A percentile compares a stretch with the other conserved stretches of the same genome.
Evolutionary conservation across 2,113 vertebrate genomes (phyloP).

Genomic region (Melanerpes aurifrons): DNA sequence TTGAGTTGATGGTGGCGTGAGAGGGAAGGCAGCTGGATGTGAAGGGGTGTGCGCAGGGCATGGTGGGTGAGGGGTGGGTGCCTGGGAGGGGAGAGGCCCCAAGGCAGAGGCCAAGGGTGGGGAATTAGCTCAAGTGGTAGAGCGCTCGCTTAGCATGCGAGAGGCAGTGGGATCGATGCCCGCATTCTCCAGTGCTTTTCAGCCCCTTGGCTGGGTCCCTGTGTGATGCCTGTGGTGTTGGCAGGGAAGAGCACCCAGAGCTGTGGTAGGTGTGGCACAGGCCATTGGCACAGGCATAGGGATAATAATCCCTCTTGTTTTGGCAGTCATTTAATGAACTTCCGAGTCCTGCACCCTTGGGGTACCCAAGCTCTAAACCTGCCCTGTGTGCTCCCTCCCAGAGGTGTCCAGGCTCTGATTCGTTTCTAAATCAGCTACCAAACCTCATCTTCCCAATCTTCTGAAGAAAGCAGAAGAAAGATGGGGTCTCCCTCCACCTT

Average conservation of each 20-base stretch:
- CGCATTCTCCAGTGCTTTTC: not conserved
- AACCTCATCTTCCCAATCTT: rapidly evolving
- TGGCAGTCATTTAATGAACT: rapidly evolving
- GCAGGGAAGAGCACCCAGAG: not conserved
- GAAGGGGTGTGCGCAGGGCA: no score
- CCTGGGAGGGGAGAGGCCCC: not conserved
- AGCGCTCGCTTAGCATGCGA: constrained; percentile 60
- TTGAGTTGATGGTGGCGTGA: not conserved
- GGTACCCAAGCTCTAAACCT: not conserved
- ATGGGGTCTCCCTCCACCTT: rapidly evolving
- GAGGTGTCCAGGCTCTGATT: rapidly evolving
- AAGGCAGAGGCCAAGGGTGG: not conserved
- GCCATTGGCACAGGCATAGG: rapidly evolving
- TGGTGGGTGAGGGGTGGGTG: not conserved
- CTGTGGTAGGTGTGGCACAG: rapidly evolving
- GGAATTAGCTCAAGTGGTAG: constrained; percentile 38
- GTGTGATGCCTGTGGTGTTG: not conserved
- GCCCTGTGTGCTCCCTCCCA: rapidly evolving
- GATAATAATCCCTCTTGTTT: rapidly evolving
- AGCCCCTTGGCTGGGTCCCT: rapidly evolving
- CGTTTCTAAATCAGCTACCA: not conserved
- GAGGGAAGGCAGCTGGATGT: not conserved
- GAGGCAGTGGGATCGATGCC: constrained; percentile 1
- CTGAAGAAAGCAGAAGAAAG: not conserved
- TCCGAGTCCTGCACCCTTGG: rapidly evolving